phyloP scores from a whole-genome alignment of 2,888 invertebrate genomes.

The Azorinus chamasolen region DNA sequence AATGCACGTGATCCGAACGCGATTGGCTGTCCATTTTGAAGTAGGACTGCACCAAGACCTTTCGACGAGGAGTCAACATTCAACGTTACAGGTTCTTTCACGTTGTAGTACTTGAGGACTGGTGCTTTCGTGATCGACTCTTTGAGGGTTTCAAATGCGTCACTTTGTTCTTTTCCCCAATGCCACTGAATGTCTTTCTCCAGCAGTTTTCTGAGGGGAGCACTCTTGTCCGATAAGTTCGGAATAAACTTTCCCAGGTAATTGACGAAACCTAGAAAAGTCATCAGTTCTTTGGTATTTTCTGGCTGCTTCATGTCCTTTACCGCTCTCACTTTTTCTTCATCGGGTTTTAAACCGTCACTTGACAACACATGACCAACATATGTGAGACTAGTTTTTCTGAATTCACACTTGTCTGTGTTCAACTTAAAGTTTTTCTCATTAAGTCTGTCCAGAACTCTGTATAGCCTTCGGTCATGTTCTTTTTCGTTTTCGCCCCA shows the following conservation, averaged over 20 bases:
- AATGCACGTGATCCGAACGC: slow-evolving; percentile 46
- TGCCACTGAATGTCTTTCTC: slow-evolving; percentile 27
- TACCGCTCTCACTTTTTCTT: slow-evolving; percentile 42
- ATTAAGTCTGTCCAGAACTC: slow-evolving; percentile 22
- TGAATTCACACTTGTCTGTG: slow-evolving; percentile 33
- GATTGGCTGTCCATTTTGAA: slow-evolving; percentile 32
- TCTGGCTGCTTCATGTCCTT: slow-evolving; percentile 25
- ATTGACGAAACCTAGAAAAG: slow-evolving; percentile 41
- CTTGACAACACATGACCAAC: slow-evolving; percentile 35
- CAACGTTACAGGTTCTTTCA: slow-evolving; percentile 18
- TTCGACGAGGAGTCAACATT: slow-evolving; percentile 38
- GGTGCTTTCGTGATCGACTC: slow-evolving; percentile 28
- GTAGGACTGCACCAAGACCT: slow-evolving; percentile 28
- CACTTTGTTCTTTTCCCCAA: slow-evolving; percentile 19
- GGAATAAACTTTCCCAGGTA: slow-evolving; percentile 50
- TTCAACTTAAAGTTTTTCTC: slow-evolving; percentile 31
- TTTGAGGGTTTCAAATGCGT: slow-evolving; percentile 27
- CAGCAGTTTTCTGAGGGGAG: slow-evolving; percentile 31
- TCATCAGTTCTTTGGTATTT: slow-evolving; percentile 31
- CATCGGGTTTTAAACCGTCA: slow-evolving; percentile 36
- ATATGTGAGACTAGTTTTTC: slow-evolving; percentile 13
- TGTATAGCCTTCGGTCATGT: slow-evolving; percentile 30
- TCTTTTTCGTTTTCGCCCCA: slow-evolving; percentile 32
- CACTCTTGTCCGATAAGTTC: slow-evolving; percentile 38
- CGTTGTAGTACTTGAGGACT: slow-evolving; percentile 36